A percentile compares a stretch with the other conserved stretches of the same genome.
Evolutionary conservation across 1,140 invertebrate species (phyloP).

Genomic region (Ceratosolen solmsi): DNA sequence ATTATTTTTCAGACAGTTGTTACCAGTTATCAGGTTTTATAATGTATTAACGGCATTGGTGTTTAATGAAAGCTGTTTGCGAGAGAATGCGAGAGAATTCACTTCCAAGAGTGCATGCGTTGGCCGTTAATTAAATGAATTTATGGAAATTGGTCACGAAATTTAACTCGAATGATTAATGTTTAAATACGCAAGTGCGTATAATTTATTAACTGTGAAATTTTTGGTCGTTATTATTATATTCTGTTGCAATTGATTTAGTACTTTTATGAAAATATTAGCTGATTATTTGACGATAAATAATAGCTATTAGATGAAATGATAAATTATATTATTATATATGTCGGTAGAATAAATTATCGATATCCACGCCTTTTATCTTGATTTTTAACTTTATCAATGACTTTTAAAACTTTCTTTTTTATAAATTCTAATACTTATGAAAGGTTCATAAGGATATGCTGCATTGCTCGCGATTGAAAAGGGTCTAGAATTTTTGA

Average conservation of each 20-base stretch:
- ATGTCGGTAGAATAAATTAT: neutral
- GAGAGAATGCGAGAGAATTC: neutral
- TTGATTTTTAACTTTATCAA: neutral
- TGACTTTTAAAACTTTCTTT: neutral
- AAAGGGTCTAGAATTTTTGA: too few species aligned
- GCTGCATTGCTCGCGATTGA: too few species aligned
- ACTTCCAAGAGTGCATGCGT: neutral
- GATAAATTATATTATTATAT: neutral
- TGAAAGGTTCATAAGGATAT: neutral
- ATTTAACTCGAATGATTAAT: neutral
- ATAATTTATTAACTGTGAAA: neutral
- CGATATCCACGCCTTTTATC: neutral
- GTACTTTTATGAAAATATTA: neutral
- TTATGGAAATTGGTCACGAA: neutral
- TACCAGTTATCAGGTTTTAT: neutral
- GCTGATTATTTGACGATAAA: neutral
- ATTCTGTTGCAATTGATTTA: neutral
- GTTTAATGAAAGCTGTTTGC: neutral
- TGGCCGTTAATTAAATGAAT: neutral
- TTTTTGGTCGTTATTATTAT: neutral
- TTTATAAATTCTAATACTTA: neutral
- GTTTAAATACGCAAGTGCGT: neutral
- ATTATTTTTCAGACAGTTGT: neutral
- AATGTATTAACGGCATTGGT: neutral
- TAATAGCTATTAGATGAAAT: neutral